phyloP scores from a whole-genome alignment of 1,140 invertebrate genomes.

The Zaprionus kolodkinae region DNA sequence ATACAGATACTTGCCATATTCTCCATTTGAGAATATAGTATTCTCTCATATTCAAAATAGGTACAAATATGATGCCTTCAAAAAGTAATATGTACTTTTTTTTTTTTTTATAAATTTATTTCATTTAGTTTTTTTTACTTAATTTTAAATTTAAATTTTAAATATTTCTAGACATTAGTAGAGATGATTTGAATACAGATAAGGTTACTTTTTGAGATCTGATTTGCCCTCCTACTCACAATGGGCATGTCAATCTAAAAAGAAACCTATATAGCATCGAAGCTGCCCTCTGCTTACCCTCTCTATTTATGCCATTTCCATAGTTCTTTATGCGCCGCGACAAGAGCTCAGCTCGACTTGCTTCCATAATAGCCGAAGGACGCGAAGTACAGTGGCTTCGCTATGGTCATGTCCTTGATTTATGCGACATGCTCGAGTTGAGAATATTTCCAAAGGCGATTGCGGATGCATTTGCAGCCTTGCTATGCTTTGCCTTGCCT shows the following conservation, averaged over 20 bases:
- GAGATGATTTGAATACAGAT: too few relatives aligned
- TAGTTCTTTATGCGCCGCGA: background rate
- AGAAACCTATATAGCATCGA: background rate
- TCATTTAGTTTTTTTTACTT: too few relatives aligned
- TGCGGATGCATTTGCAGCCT: background rate
- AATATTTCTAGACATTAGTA: too few relatives aligned
- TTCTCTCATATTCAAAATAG: too few relatives aligned
- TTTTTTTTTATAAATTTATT: too few relatives aligned
- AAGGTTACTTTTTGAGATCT: background rate
- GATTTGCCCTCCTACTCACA: background rate
- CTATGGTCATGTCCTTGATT: constrained; percentile 24
- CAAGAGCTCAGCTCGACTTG: background rate
- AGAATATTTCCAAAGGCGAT: background rate
- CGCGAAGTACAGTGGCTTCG: background rate
- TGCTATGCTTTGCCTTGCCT: background rate
- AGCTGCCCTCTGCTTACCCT: background rate
- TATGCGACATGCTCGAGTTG: constrained; percentile 12
- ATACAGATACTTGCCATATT: too few relatives aligned
- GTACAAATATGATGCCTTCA: too few relatives aligned
- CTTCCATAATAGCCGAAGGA: background rate
- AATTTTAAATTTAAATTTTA: too few relatives aligned
- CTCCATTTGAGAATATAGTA: too few relatives aligned
- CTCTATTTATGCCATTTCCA: background rate
- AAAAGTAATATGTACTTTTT: too few relatives aligned
- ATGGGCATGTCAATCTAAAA: background rate